Evolutionary conservation across 2,797 vertebrate genomes (phyloP), one percentile per base, ranked within the genome.

Genomic region (Momotus momota): DNA sequence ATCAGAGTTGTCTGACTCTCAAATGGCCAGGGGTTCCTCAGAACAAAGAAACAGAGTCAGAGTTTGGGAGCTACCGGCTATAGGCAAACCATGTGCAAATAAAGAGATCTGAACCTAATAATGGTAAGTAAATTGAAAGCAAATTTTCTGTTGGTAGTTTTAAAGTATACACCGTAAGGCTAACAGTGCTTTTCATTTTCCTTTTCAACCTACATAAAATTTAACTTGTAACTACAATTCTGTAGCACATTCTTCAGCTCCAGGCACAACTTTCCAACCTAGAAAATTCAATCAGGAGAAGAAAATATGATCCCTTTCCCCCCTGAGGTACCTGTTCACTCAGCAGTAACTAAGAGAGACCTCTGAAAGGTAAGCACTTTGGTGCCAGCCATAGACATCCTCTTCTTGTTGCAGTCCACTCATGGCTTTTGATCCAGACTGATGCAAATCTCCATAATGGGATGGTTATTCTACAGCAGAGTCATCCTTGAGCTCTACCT

Each of bases 281-380:
- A 83, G 49, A 82, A 90, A 91, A 88, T 35, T 55, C 48, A n/a
- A 90, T 29, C 22, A 84, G 90, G 58, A 79, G 48, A 88, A 92
- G n/a, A 51, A 95, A 96, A 75, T 15, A 14, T 27, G 46, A 88
- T 84, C 58, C 86, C 70, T 38, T 66, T 86, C n/a, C 58, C 82
- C 70, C n/a, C 2, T 48, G 83, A 88, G 14, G 51, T 96, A 94
- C 80, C 86, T 96, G 91, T 72, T 93, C 27, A 67, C 25, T 87
- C 79, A 58, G 77, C 15, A 81, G 62, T 48, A 75, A 77, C 26
- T 33, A 80, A 94, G 40, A 45, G 57, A 75, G 6, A 60, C 23
- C 61, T 83, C 46, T 72, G 65, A 70, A 69, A 69, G 21, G 55
- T 55, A 77, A 58, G 11, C 74, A 67, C 22, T 71, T 35, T 80